Base-by-base conservation (phyloP, 2,113 vertebrate genomes). In the Haemorhous mexicanus region DNA sequence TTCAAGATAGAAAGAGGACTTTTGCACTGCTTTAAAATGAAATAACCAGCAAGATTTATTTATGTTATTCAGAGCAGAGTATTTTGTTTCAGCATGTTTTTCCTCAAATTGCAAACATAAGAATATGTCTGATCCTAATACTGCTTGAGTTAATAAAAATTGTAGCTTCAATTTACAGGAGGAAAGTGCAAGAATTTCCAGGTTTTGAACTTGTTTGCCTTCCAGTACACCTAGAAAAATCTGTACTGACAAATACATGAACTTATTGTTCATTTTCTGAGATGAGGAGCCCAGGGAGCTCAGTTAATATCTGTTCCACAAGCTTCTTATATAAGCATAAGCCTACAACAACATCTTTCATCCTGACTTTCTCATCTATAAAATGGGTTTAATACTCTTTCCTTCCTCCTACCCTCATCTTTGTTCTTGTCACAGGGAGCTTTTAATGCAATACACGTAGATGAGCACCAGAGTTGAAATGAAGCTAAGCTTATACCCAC, bases 71-170 rank as follows among this genome's bases (percentile, higher is more conserved):
- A 68, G 28, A 89, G 27, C 13, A 66, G 46, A 72, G 26, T 53
- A 47, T 64, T 93, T 70, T 85, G 62, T 83, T 95, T 75, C 66
- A 82, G 32, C 13, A 41, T 58, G 58, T 72, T 87, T 89, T 84
- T 37, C 63, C 55, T 93, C 70, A 89, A 79, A 91, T 62, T 89
- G 63, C 32, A 91, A 93, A 87, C 43, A 76, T 35, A 94, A 72
- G 10, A 35, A 52, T 87, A 85, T 53, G 13, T 44, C 39, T 68
- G 41, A 39, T 76, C 33, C 59, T 87, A 84, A 81, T 47, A 64
- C 23, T 56, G 32, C 33, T 69, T 33, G 43, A 87, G 19, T 12
- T 84, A 94, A 90, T 75, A 81, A 80, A 93, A 95, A 73, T 6
- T 78, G 33, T 63, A 64, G 46, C 84, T 90, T 70, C 39, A 5